Evolutionary conservation across 2,888 invertebrate species (phyloP).

Genomic region (Stenodema calcarata): DNA sequence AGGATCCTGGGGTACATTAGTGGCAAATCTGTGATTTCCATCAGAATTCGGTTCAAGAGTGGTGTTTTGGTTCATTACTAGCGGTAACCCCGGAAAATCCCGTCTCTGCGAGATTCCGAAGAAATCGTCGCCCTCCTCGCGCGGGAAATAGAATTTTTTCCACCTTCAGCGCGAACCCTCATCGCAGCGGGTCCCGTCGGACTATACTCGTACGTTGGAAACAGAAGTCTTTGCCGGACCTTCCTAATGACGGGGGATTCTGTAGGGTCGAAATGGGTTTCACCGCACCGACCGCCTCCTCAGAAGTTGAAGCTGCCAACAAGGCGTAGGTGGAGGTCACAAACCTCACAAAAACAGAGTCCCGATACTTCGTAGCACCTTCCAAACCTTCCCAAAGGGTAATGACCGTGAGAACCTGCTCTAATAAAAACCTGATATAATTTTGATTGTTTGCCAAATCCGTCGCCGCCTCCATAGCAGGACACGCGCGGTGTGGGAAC

Average conservation of each 20-base stretch:
- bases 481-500: neutral
- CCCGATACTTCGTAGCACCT: neutral
- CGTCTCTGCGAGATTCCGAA: too few relatives aligned
- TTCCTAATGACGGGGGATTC: neutral
- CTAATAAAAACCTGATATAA: neutral
- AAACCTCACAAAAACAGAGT: neutral
- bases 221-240: neutral
- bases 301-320: neutral
- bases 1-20: too few relatives aligned
- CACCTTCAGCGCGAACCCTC: too few relatives aligned
- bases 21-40: too few relatives aligned
- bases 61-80: too few relatives aligned
- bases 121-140: too few relatives aligned
- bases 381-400: neutral
- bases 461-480: neutral
- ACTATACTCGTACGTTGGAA: too few relatives aligned
- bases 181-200: too few relatives aligned
- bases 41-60: too few relatives aligned
- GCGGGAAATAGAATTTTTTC: too few relatives aligned
- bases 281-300: neutral
- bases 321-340: neutral
- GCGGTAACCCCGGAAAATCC: too few relatives aligned
- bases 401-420: neutral
- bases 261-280: neutral
- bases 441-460: neutral